Base-by-base conservation (phyloP, 2,888 invertebrate genomes). In the Zootermopsis nevadensis region DNA sequence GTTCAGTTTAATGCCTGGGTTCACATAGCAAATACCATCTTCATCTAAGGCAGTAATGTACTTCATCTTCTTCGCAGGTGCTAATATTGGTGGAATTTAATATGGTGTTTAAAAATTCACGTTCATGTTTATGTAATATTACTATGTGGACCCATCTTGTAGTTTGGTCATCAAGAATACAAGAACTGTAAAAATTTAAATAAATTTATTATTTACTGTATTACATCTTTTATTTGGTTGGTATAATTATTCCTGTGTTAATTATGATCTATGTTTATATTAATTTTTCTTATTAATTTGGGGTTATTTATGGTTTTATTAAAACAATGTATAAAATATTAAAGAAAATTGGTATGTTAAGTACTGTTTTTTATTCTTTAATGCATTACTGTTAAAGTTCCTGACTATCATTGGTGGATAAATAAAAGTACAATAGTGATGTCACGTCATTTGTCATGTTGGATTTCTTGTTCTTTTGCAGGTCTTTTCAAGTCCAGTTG, bases 131-230 rank as follows among this genome's bases (percentile, higher is more conserved):
- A 60, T 35, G 66, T 35, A 79, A 35, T 19, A 76, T 55, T 67
- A 22, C 84, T 82, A 82, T 82, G 84, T 82, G 76, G 42, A 84
- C 84, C 82, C 82, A 80, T 66, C 66, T 27, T 79, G 60, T 79
- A 79, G 66, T 79, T 79, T 66, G 66, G 60, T 79, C 80, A 72
- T 76, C 42, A 79, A 72, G 38, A 77, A 80, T 53, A 30, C 55
- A 55, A 53, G n/a, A 48, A 72, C 33, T 84, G 83, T 83, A 84
- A 60, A 81, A 83, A 83, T 74, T 72, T 79, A 83, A 84, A 84
- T 84, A 81, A 84, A 84, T 66, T 82, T 83, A 42, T 83, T 84
- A 84, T 84, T 83, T 84, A 77, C 84, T 83, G 81, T 82, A 35
- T 80, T 80, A 66, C 19, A 38, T 38, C 33, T 74, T 82, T 82